Percentiles rank a stretch among this genome's conserved stretches.
These are phyloP conservation scores for Lineus longissimus DNA, from an alignment of 1,140 invertebrate genomes.

Conservation along the genomic window DNA sequence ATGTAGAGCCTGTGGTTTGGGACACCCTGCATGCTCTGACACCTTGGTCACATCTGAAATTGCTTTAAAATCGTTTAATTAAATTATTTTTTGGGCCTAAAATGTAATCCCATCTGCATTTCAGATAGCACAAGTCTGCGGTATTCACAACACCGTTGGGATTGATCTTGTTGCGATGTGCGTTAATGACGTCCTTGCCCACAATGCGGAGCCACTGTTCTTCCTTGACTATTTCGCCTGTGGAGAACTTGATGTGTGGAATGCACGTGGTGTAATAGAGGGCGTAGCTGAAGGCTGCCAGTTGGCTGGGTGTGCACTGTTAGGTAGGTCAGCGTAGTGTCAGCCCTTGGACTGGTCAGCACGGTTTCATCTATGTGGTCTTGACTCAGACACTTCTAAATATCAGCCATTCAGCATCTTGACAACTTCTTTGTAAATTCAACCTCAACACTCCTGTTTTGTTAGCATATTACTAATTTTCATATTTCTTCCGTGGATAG, in stretches of 20 bases:
- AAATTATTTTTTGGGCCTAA: neutral
- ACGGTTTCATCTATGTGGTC: neutral
- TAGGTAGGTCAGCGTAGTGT: slow-evolving; percentile 62
- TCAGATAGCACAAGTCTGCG: slow-evolving; percentile 76
- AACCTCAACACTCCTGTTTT: too few species aligned
- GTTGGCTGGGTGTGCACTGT: slow-evolving; percentile 78
- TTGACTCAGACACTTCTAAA: neutral
- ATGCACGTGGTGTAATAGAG: slow-evolving; percentile 72
- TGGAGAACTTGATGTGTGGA: slow-evolving; percentile 73
- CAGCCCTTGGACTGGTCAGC: too few species aligned
- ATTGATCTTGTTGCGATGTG: slow-evolving; percentile 97
- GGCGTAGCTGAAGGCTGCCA: slow-evolving; percentile 85
- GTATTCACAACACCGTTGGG: slow-evolving; percentile 80
- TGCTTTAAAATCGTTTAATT: neutral
- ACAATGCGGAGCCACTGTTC: slow-evolving; percentile 90
- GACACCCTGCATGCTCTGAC: neutral
- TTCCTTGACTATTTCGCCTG: slow-evolving; percentile 97
- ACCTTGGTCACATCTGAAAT: neutral
- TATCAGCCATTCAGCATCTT: too few species aligned
- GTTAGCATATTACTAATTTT: too few species aligned
- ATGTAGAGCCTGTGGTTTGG: slow-evolving; percentile 2
- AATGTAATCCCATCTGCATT: slow-evolving; percentile 13
- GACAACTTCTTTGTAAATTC: too few species aligned
- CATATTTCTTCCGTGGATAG: too few species aligned
- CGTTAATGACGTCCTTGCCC: slow-evolving; percentile 92